Evolutionary conservation across 2,797 vertebrate species (phyloP), one percentile per base, ranked within the genome.

Genomic region (Hybognathus amarus): DNA sequence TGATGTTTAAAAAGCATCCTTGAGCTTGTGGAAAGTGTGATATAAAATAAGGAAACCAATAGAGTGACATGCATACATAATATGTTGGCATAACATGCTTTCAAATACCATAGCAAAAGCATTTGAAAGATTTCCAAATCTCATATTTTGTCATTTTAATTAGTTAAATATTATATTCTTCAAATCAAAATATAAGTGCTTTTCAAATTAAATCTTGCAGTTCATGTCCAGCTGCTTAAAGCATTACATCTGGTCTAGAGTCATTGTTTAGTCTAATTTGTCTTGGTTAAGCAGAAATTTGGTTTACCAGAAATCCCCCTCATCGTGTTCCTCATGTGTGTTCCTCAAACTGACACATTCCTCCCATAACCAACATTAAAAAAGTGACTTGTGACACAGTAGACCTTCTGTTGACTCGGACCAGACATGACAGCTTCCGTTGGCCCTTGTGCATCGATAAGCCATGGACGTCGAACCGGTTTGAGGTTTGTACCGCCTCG

Each of bases 1-100:
- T n/a, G 24, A 64, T n/a, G 59, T 66, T 78, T 78, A 54, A 36
- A 47, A 67, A 67, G 27, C 18, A 13, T 64, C 40, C 56, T 30
- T 52, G 42, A 66, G 42, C 40, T 63, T 8, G 40, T 52, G 8
- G 12, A 47, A 78, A 66, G 27, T 66, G 59, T 11, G 17, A 1
- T 66, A 73, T 33, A 30, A 13, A 73, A 64, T 47, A 27, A 40
- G 42, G 30, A n/a, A 47, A 73, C 45, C 2, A 20, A 22, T 22
- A 5, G 52, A 52, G 10, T 22, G 18, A 52, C 70, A 52, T 2
- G 18, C 47, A 33, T 47, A 17, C 12, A 75, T 12, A n/a, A 17
- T 56, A 56, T 15, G 2, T 30, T 36, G 42, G 4, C 24, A 50
- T 70, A 12, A 33, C 17, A 33, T 52, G 45, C 27, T 73, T 73